Base-by-base conservation (phyloP, 2,113 vertebrate species). In the Symphodus melops region DNA sequence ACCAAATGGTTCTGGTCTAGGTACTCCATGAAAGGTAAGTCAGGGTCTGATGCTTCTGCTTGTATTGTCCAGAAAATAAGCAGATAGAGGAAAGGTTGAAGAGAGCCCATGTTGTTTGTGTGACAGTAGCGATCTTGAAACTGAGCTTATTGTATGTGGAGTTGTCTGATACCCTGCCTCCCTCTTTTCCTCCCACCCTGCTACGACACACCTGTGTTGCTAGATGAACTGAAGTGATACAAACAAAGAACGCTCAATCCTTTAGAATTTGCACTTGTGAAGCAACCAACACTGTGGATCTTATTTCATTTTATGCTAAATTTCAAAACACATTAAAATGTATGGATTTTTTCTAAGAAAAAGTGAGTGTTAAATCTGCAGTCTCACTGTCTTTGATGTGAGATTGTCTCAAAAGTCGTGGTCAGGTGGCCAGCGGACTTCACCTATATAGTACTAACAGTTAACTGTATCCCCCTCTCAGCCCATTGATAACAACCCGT, bases 11-110 rank as follows among this genome's bases (percentile, higher is more conserved):
- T 68, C 19, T 70, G 14, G 68, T 95, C 94, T 65, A 96, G 81
- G 66, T 92, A 92, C 5, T 85, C 81, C 65, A 90, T 93, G 83
- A 95, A 96, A 62, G 5, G 67, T 41, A 95, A 19, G 16, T 8
- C 7, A 3, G 52, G 51, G 55, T 92, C 73, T 0, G 59, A 49
- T 0, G 70, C 78, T 51, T 53, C 19, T 3, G 68, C 46, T 25
- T 5, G 53, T 20, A 25, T 56, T 13, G 52, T 57, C 70, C 74
- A 44, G 7, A 59, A 3, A 49, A 87, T 70, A 33, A 81, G 19
- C 83, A 93, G 52, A 17, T 10, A 61, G 55, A 86, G 12, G 49
- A 93, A 2, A 10, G 63, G 17, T 37, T 72, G 60, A 23, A 6
- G 44, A 57, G 49, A 25, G 21, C 2, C 16, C 92, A 92, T 94